Evolutionary conservation across 1,140 invertebrate genomes (phyloP).

Genomic region (Gonioctena quinquepunctata): DNA sequence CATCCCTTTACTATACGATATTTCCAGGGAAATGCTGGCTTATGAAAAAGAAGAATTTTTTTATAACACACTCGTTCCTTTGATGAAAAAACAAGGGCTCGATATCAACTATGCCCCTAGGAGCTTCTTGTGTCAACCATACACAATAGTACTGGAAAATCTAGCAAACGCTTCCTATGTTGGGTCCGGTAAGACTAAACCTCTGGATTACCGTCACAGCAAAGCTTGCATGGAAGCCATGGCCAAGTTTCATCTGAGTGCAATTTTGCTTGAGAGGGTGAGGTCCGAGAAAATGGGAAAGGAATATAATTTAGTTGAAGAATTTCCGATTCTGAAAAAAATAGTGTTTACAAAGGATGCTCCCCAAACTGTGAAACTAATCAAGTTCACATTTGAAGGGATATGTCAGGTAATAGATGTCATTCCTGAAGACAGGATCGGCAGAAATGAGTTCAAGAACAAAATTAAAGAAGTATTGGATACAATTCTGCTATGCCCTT

Average conservation of each 20-base stretch:
- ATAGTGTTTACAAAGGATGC: not conserved
- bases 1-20: constrained; percentile 13
- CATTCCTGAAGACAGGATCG: not conserved
- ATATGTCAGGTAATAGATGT: not conserved
- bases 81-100: constrained; percentile 21
- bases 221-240: constrained; percentile 41
- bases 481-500: not conserved
- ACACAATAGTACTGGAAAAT: constrained; percentile 31
- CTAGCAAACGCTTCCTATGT: constrained; percentile 13
- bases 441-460: not conserved
- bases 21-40: constrained; percentile 18
- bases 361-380: not conserved
- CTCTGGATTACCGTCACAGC: constrained; percentile 32
- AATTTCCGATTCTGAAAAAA: constrained; percentile 28
- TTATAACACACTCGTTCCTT: constrained; percentile 15
- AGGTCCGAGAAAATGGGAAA: constrained; percentile 23
- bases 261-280: constrained; percentile 43
- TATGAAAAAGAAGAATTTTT: constrained; percentile 36
- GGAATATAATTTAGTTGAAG: no score
- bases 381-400: not conserved
- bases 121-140: constrained; percentile 27
- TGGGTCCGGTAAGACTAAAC: constrained; percentile 9
- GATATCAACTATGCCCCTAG: constrained; percentile 17
- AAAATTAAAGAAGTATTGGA: not conserved
- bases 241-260: constrained; percentile 50